Base-by-base conservation (phyloP, 2,888 invertebrate species). In the Mesorhabditis spiculigera region DNA sequence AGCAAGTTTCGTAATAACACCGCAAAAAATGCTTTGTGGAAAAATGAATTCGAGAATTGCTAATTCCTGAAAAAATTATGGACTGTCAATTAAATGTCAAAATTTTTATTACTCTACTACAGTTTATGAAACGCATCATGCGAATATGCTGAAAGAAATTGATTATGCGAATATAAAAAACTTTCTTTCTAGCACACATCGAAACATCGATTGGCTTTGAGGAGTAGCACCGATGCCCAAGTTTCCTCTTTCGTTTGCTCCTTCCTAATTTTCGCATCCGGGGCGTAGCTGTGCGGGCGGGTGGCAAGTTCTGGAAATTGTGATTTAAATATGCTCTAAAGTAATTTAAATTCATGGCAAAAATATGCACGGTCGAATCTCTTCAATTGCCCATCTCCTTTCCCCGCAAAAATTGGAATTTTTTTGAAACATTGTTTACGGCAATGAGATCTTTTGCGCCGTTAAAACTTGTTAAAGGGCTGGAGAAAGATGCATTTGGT, bases 121-220 rank as follows among this genome's bases (percentile, higher is more conserved):
- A 50, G 58, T 50, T 50, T 50, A n/a, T n/a, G 8, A 13, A 50
- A 50, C 8, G 58, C 58, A 13, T 50, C 50, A 50, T 50, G 6
- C 50, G 13, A 50, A 50, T 50, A 50, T 50, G 13, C 6, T 50
- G 6, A 50, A 50, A 13, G 13, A 50, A 28, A 28, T 28, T 28
- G 28, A 28, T 28, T 28, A 28, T 28, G 28, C 28, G 28, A 28
- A 28, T 28, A 28, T 28, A 28, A 28, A 28, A 28, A 1, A 28
- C 3, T 28, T n/a, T 28, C 28, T 43, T 43, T n/a, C 68, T 69
- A 76, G 65, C 79, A 79, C 66, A 79, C 76, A 28, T 77, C 75
- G 70, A 77, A 70, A 44, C 79, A 79, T 45, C 75, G 71, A 68
- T 76, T 77, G 5, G 79, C 74, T 71, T 75, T 73, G 4, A 79